Base-by-base conservation (phyloP, 2,888 invertebrate species). In the Belgica antarctica region DNA sequence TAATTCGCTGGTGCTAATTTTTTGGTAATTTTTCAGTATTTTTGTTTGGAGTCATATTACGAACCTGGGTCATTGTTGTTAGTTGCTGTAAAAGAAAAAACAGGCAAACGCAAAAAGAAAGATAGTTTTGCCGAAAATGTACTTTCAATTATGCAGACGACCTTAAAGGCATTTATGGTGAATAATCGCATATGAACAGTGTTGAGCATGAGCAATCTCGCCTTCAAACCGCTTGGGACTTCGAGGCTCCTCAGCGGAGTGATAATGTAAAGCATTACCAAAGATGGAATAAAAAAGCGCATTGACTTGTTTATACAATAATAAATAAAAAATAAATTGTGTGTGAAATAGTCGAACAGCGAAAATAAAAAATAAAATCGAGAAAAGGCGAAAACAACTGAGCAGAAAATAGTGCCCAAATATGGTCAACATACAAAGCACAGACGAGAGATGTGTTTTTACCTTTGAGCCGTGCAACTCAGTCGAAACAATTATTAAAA, bases 221-320 rank as follows among this genome's bases (percentile, higher is more conserved):
- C 17, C 15, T 31, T 31, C 34, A 31, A 31, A 4, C 5, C 17
- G n/a, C n/a, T 61, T 27, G 61, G 28, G 61, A 15, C n/a, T n/a
- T 10, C 27, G 61, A 57, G 57, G 7, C 2, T 15, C 5, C 47
- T 57, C 47, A 47, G 65, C 41, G 41, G 25, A 24, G 31, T 68
- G 57, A 68, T 68, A 68, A 68, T 31, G 31, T 57, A 57, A 68
- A 57, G 57, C 57, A 68, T 68, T 52, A 68, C 68, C 68, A 68
- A 68, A 68, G 19, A 68, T 57, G 68, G 68, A 68, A 57, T 57
- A 31, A 68, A 68, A 68, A 22, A 62, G 34, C 34, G 22, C 17
- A 27, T 25, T 34, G 17, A n/a, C 27, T 22, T 68, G 68, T 68
- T 68, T 68, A 68, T 68, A 68, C 57, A 68, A 68, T 47, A 41